These are phyloP conservation scores for Cosmopolites sordidus DNA, from an alignment of 2,888 invertebrate species.

Conservation along the genomic window DNA sequence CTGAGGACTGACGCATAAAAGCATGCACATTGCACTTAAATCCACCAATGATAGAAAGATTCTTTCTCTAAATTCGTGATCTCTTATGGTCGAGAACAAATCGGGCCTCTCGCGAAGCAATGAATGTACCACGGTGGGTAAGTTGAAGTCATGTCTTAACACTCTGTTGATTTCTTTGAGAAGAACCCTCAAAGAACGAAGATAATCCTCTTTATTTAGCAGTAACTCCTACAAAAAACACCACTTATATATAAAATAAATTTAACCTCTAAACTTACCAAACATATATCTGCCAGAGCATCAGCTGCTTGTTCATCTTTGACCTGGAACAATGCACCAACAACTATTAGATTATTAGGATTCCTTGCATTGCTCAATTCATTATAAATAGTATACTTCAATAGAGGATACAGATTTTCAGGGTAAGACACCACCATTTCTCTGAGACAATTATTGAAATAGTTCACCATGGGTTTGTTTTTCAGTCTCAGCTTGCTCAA, in stretches of 20 bases:
- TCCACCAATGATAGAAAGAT: slow-evolving; percentile 81
- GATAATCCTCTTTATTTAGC: slow-evolving; percentile 83
- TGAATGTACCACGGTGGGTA: slow-evolving; percentile 73
- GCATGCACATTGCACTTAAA: slow-evolving; percentile 77
- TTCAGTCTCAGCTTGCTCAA: slow-evolving; percentile 88
- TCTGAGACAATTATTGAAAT: slow-evolving; percentile 82
- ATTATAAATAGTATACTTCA: slow-evolving; percentile 92
- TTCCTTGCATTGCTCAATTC: slow-evolving; percentile 89
- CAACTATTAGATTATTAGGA: slow-evolving; percentile 91
- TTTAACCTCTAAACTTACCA: slow-evolving; percentile 46
- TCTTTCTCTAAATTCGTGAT: slow-evolving; percentile 72
- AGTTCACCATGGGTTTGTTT: slow-evolving; percentile 86
- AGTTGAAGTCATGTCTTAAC: slow-evolving; percentile 74
- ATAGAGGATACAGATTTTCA: slow-evolving; percentile 76
- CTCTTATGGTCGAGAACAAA: slow-evolving; percentile 57
- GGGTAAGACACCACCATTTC: slow-evolving; percentile 84
- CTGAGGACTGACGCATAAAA: slow-evolving; percentile 70
- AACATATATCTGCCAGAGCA: slow-evolving; percentile 77
- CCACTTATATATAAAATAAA: neutral
- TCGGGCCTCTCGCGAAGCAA: slow-evolving; percentile 65
- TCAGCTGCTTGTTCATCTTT: slow-evolving; percentile 77
- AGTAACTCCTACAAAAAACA: slow-evolving; percentile 76
- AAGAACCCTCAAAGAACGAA: slow-evolving; percentile 79
- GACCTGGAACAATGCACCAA: slow-evolving; percentile 83
- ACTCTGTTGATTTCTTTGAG: slow-evolving; percentile 86